Evolutionary conservation across 2,113 vertebrate species (phyloP).

Genomic region (Amblyornis subalaris): DNA sequence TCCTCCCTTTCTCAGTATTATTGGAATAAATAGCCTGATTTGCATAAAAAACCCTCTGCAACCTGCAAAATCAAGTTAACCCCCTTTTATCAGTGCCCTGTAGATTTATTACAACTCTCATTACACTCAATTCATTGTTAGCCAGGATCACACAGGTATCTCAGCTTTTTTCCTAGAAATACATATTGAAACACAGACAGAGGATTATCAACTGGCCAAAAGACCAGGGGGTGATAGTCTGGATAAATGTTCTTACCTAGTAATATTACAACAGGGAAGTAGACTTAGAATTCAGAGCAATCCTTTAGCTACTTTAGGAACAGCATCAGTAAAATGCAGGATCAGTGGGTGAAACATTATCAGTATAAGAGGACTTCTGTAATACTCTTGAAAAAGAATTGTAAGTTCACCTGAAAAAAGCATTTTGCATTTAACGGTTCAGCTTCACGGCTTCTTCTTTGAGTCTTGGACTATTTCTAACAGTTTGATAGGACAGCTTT

Average conservation of each 20-base stretch:
- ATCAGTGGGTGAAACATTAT: background rate
- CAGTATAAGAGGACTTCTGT: background rate
- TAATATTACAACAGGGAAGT: background rate
- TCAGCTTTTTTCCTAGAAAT: background rate
- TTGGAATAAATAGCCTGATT: slow-evolving; percentile 7
- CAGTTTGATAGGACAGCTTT: background rate
- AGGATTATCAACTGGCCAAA: background rate
- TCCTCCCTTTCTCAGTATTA: background rate
- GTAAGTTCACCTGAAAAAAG: background rate
- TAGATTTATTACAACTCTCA: background rate
- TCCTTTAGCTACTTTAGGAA: background rate
- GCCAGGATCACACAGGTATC: background rate
- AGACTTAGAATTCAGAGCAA: background rate
- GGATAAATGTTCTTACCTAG: background rate
- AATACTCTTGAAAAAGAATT: background rate
- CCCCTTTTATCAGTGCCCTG: background rate
- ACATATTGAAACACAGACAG: background rate
- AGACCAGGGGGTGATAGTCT: background rate
- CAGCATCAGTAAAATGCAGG: background rate
- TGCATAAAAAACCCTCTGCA: background rate
- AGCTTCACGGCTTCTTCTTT: background rate
- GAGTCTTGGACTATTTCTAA: background rate
- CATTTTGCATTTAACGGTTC: background rate
- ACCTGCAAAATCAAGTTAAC: background rate
- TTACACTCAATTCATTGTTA: background rate